These are phyloP conservation scores for Cabera pusaria DNA, from an alignment of 2,888 invertebrate species.

Conservation along the genomic window DNA sequence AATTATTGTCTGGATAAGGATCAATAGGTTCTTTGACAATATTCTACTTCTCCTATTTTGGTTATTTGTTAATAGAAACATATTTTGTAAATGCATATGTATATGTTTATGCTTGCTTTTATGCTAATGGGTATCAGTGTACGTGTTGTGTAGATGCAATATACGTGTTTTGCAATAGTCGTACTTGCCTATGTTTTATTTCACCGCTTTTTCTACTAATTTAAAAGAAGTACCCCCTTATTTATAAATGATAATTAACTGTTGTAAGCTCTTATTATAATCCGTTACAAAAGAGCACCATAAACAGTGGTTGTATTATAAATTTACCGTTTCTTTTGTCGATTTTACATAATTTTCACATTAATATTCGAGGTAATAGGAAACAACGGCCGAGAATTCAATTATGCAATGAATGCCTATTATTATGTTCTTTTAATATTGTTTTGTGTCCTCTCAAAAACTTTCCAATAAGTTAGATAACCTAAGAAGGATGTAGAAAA, in stretches of 20 bases:
- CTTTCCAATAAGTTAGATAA: conserved; percentile 12
- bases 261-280: no score
- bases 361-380: conserved; percentile 27
- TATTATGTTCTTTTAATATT: conserved; percentile 12
- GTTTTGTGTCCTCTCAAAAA: conserved; percentile 7
- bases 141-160: no score
- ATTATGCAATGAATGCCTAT: conserved; percentile 22
- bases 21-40: conserved; percentile 4
- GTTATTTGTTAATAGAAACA: conserved; percentile 2
- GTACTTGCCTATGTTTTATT: no score
- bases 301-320: conserved; percentile 6
- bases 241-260: no score
- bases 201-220: no score
- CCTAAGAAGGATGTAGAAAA: conserved; percentile 3
- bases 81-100: no score
- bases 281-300: conserved; percentile 1
- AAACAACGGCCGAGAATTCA: conserved; percentile 23
- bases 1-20: conserved; percentile 6
- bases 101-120: no score
- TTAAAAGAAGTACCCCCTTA: no score
- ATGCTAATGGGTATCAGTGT: no score
- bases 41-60: conserved; percentile 1
- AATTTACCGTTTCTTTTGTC: conserved; percentile 14
- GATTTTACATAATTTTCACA: conserved; percentile 36
- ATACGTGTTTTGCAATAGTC: no score